Percentiles rank a stretch among this genome's conserved stretches.
Conservation (phyloP, 2,113 vertebrate genomes). For the Cynocephalus volans region DNA sequence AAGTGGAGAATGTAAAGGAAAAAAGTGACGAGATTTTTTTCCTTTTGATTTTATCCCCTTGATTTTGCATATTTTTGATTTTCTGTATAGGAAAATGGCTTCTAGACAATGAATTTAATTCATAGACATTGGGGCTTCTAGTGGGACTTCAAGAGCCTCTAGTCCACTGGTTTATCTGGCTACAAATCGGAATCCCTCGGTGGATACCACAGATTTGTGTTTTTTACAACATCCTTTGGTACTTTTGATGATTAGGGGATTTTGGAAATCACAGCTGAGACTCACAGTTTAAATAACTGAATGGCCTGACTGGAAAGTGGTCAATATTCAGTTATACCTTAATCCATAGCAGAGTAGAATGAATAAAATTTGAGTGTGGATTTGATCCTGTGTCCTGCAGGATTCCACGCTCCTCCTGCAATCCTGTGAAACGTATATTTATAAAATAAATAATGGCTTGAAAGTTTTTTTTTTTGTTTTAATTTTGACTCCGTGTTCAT, state of each 20-base stretch:
- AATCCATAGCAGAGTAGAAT: not conserved
- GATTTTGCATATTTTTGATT: not conserved
- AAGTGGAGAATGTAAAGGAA: not conserved
- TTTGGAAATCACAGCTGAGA: not conserved
- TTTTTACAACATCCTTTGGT: not conserved
- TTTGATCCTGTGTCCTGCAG: not conserved
- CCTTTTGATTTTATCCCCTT: not conserved
- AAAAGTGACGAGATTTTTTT: not conserved
- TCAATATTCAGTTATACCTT: not conserved
- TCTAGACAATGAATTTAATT: not conserved
- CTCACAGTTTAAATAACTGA: conserved; percentile 12
- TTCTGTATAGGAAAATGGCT: not conserved
- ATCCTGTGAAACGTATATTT: not conserved
- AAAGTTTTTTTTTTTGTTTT: conserved; percentile 65
- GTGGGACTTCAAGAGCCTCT: not conserved
- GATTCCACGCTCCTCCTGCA: not conserved
- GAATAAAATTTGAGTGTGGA: not conserved
- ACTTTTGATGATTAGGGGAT: not conserved
- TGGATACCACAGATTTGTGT: not conserved
- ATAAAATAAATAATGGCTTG: conserved; percentile 51
- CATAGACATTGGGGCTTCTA: not conserved
- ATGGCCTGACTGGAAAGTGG: not conserved
- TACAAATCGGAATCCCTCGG: not conserved
- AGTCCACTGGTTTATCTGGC: not conserved
- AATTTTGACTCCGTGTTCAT: conserved; percentile 50